A percentile compares a stretch with the other conserved stretches of the same genome.
phyloP scores from a whole-genome alignment of 2,113 vertebrate species.

The Oncorhynchus kisutch region DNA sequence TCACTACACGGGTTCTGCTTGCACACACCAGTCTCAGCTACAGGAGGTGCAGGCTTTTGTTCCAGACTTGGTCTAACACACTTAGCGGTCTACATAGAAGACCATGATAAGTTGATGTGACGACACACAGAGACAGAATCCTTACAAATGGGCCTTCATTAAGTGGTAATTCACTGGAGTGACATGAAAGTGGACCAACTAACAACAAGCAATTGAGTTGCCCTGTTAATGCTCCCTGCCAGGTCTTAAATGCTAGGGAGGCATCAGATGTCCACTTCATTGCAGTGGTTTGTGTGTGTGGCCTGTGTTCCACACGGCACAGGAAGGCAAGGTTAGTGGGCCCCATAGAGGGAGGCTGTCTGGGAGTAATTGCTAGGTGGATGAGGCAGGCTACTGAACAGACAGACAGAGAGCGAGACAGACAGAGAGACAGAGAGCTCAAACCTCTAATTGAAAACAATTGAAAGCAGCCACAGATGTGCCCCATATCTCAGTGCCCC shows the following conservation, averaged over 20 bases:
- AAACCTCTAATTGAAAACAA: constrained; percentile 47
- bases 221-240: neutral
- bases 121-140: too few species aligned
- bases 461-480: constrained; percentile 33
- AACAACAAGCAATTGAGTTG: constrained; percentile 7
- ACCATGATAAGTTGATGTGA: too few species aligned
- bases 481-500: constrained; percentile 33
- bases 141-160: too few species aligned
- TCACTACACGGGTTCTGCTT: too few species aligned
- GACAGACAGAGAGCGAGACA: too few species aligned
- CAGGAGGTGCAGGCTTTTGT: too few species aligned
- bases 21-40: neutral
- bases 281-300: constrained; percentile 2
- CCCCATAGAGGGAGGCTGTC: constrained; percentile 24
- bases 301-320: constrained; percentile 3
- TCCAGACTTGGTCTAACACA: too few species aligned
- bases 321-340: neutral
- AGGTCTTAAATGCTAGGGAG: neutral
- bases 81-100: too few species aligned
- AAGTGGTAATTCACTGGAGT: neutral
- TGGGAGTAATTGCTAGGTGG: constrained; percentile 40
- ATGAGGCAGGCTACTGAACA: constrained; percentile 13
- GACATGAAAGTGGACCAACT: constrained; percentile 6
- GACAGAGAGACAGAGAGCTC: neutral
- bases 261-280: neutral